Evolutionary conservation across 2,797 vertebrate species (phyloP), one percentile per base, ranked within the genome.

Genomic region (Poecilia gillii): DNA sequence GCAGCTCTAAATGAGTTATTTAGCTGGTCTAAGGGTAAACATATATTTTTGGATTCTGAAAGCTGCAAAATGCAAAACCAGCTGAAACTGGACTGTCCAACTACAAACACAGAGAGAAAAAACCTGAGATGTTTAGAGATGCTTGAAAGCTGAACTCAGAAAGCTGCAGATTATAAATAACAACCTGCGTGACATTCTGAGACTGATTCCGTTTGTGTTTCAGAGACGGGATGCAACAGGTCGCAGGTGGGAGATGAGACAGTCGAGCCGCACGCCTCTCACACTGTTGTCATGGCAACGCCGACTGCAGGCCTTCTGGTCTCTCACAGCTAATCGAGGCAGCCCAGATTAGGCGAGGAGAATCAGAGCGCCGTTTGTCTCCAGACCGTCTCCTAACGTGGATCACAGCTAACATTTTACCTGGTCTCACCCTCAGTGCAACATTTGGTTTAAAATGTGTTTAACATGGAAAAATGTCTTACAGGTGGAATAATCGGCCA

Each of bases 261-360:
- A 20, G 79, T 81, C n/a, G 7, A 74, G 66, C 57, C 72, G 59
- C n/a, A 62, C 59, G 82, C 76, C 75, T 80, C 75, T 81, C 3
- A 11, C 2, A 39, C 76, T 83, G 87, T 92, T 90, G 87, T 85
- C 83, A 92, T 90, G 90, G 87, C 31, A 51, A 90, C 76, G 7
- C 45, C 72, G 76, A 78, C 55, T 59, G 0, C 80, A 71, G 45
- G 55, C 43, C 73, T 83, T 53, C 71, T 81, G 76, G 77, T 79
- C 76, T 81, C 78, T 78, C 16, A 13, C 78, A 85, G 88, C 78
- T 88, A 80, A 88, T 90, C 78, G 78, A 59, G 62, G 39, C 71
- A 68, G 66, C 59, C 47, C 72, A 28, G 76, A 18, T 55, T 0
- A 4, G 73, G 31, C 25, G 49, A 75, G 81, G 39, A 20, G 74